Conservation (phyloP, 2,113 vertebrate genomes). For the Heterotis niloticus region DNA sequence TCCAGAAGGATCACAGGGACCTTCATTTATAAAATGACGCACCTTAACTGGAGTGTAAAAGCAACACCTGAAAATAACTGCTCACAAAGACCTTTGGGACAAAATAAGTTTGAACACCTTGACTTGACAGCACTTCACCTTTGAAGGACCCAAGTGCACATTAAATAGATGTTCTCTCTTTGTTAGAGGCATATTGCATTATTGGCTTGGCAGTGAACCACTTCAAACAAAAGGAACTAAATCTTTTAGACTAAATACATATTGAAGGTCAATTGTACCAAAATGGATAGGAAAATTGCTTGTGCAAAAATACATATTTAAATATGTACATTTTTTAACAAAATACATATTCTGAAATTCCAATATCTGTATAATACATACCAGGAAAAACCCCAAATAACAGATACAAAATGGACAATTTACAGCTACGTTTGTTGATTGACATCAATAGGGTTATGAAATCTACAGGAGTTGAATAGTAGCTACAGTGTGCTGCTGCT, state of each 20-base stretch:
- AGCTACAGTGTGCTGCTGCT: slow-evolving; percentile 17
- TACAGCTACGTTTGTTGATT: slow-evolving; percentile 49
- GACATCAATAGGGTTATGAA: slow-evolving; percentile 77
- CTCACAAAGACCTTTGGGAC: slow-evolving; percentile 50
- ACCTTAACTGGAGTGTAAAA: slow-evolving; percentile 26
- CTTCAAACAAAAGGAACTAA: slow-evolving; percentile 83
- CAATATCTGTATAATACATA: slow-evolving; percentile 82
- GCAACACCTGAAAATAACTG: slow-evolving; percentile 46
- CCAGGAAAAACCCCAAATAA: slow-evolving; percentile 79
- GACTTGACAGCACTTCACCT: slow-evolving; percentile 53
- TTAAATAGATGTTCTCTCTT: slow-evolving; percentile 63
- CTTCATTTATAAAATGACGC: not conserved
- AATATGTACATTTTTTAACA: slow-evolving; percentile 99
- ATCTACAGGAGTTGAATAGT: slow-evolving; percentile 74
- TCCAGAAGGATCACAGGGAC: not conserved
- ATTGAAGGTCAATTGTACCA: slow-evolving; percentile 91
- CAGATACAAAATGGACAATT: slow-evolving; percentile 63
- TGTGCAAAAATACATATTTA: slow-evolving; percentile 99
- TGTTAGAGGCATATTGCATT: slow-evolving; percentile 78
- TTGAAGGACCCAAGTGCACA: slow-evolving; percentile 50
- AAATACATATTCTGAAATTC: slow-evolving; percentile 99
- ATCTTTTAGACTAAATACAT: slow-evolving; percentile 86
- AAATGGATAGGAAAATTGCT: slow-evolving; percentile 90
- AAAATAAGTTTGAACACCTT: slow-evolving; percentile 49
- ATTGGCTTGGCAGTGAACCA: slow-evolving; percentile 99